phyloP scores from a whole-genome alignment of 2,113 vertebrate genomes.

The Raphicerus campestris region DNA sequence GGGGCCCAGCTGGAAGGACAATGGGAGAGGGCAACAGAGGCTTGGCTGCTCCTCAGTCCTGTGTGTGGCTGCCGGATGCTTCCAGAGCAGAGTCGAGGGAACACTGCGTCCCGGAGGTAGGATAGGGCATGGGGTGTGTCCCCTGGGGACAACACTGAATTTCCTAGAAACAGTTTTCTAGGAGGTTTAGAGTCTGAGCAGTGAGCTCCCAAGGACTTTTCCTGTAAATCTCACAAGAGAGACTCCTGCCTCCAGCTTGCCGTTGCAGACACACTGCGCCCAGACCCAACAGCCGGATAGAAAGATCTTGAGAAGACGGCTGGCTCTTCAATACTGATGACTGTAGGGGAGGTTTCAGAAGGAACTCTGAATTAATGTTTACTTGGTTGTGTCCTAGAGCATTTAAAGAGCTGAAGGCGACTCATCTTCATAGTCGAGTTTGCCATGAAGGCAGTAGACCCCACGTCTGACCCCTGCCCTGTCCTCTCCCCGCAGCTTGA shows the following conservation, averaged over 20 bases:
- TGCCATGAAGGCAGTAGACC: neutral
- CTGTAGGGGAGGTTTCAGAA: neutral
- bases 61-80: neutral
- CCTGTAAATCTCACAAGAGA: neutral
- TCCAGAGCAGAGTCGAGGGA: neutral
- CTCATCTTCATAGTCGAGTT: neutral
- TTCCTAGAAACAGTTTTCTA: neutral
- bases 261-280: neutral
- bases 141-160: neutral
- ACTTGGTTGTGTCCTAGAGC: neutral
- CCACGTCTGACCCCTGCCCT: neutral
- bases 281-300: neutral
- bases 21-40: neutral
- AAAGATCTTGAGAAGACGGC: neutral
- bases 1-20: no score
- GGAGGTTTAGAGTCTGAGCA: neutral
- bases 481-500: neutral
- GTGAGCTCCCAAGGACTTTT: neutral
- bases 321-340: neutral
- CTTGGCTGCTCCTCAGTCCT: rapidly evolving
- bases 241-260: neutral
- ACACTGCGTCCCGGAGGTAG: neutral
- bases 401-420: neutral
- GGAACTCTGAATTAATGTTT: neutral
- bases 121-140: neutral